Percentiles rank a stretch among this genome's conserved stretches.
These are phyloP conservation scores for Jacana jacana DNA, from an alignment of 2,113 vertebrate species.

Conservation along the genomic window DNA sequence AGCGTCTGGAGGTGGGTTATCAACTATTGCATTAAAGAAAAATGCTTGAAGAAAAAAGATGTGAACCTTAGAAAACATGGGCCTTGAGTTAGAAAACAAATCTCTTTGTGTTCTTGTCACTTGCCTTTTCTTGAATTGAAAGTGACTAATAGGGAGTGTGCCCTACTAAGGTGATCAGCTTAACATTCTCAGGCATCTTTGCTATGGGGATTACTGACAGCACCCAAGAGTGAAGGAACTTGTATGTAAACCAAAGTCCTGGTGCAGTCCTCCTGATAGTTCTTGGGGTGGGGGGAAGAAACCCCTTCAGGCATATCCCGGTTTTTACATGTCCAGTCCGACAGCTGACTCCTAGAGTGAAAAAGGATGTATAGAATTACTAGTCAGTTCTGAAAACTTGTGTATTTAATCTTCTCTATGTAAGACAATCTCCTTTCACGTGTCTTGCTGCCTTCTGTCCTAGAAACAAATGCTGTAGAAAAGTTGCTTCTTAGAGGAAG, in stretches of 20 bases:
- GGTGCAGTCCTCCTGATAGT: not conserved
- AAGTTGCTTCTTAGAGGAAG: not conserved
- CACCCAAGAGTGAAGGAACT: not conserved
- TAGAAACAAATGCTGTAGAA: not conserved
- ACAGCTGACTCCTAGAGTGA: not conserved
- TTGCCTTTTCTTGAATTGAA: not conserved
- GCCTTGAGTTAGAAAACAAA: not conserved
- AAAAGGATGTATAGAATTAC: not conserved
- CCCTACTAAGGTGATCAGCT: not conserved
- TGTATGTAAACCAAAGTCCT: not conserved
- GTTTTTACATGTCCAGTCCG: fast-evolving
- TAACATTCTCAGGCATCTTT: fast-evolving
- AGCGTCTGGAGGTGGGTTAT: not conserved
- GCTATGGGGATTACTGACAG: not conserved
- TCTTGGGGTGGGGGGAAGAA: not conserved
- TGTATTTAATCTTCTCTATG: fast-evolving
- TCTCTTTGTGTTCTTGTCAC: not conserved
- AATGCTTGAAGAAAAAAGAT: not conserved
- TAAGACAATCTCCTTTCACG: not conserved
- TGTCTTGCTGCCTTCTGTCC: not conserved
- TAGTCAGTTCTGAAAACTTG: fast-evolving
- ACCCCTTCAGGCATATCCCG: no score
- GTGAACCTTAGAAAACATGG: not conserved
- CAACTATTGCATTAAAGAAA: not conserved
- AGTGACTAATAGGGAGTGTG: fast-evolving